Evolutionary conservation across 2,888 invertebrate species (phyloP), one percentile per base, ranked within the genome.

Genomic region (Anthophora plumipes): DNA sequence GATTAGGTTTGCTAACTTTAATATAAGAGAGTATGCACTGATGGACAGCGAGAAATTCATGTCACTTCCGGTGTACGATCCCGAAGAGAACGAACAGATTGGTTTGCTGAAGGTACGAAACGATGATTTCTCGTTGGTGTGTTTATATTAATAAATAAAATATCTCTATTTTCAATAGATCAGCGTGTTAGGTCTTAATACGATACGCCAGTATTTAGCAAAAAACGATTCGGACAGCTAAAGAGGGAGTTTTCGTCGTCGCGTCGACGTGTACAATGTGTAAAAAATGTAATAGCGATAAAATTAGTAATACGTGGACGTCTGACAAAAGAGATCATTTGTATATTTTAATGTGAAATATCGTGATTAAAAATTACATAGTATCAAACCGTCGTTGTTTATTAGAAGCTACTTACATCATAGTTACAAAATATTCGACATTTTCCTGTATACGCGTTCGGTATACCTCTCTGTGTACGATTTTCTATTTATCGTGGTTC

Each of bases 81-180:
- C 57, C 5, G 70, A 80, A 0, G 80, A 82, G 37, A 79, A 60
- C 4, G 88, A 83, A 73, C 68, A 90, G 31, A 85, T 91, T 61
- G 92, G 92, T 48, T 73, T 87, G 17, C 70, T 92, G 22, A 91
- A 90, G 87, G 92, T 92, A 85, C n/a, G n/a, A 72, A 11, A 1
- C 37, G 31, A 20, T 20, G 6, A 20, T 9, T 12, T 17, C 11
- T 43, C 11, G 3, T 39, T n/a, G 4, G 11, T 22, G 9, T 17
- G 17, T 20, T 7, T 60, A 1, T 11, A 14, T 8, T 20, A 31
- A 6, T n/a, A 6, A 43, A 8, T 17, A 12, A 60, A 54, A n/a
- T 60, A 59, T 17, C 20, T 4, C n/a, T 14, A 5, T 9, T 67
- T 85, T 86, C 14, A 31, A 31, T 77, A 91, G 91, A 88, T 91